Conservation (phyloP, 2,113 vertebrate genomes). For the Cinclus mexicanus region DNA sequence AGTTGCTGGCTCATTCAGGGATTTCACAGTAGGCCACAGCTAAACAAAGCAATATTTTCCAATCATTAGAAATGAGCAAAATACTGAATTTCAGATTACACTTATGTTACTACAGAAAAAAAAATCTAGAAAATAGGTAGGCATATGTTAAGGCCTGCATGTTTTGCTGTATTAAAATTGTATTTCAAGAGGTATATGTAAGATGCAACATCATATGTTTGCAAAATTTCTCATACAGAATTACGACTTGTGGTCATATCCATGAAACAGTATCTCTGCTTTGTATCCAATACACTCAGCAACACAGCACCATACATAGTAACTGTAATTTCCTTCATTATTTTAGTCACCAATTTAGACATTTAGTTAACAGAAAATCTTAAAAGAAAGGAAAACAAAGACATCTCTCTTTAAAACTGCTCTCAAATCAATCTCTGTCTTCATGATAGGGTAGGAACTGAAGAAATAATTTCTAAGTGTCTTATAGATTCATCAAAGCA, state of each 20-base stretch:
- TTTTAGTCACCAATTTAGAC: background rate
- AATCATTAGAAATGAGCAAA: background rate
- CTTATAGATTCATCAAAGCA: background rate
- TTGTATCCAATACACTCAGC: background rate
- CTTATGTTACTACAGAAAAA: background rate
- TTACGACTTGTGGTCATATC: background rate
- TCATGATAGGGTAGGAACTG: background rate
- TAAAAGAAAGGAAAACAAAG: background rate
- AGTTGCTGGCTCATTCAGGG: background rate
- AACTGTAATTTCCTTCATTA: background rate
- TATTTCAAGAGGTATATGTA: background rate
- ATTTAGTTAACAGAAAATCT: background rate
- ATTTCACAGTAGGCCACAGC: background rate
- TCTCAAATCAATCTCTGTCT: background rate
- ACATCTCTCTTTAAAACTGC: background rate
- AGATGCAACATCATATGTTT: background rate
- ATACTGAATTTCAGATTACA: background rate
- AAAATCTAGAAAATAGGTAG: background rate
- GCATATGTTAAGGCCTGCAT: background rate
- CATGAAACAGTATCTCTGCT: background rate
- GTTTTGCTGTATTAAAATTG: background rate
- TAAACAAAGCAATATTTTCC: background rate
- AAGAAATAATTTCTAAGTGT: background rate
- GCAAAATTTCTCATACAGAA: background rate
- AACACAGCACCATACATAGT: rapidly evolving